Base-by-base conservation (phyloP, 2,797 vertebrate species). In the Chelonia mydas region DNA sequence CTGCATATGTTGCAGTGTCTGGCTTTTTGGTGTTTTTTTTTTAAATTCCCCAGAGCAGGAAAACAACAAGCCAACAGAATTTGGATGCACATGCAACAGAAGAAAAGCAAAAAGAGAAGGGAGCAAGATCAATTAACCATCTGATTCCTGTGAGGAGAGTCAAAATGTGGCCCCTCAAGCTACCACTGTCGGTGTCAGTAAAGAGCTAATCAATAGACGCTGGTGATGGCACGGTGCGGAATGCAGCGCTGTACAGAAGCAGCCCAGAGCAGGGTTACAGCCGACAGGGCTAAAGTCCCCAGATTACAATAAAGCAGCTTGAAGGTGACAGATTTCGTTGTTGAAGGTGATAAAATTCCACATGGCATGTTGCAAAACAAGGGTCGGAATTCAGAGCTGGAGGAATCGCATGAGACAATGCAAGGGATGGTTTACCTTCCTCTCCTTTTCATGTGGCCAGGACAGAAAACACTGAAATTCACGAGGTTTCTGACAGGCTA, bases 241-340 rank as follows among this genome's bases (percentile, higher is more conserved):
- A 57, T 2, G 72, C 31, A 2, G 80, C 0, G 5, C 74, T 57
- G 0, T 0, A 76, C 8, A 53, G 55, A 50, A 55, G 91, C 5
- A 87, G 90, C 88, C 83, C 77, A 11, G 90, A 6, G 1, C 86
- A 0, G 11, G 81, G 76, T 61, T 79, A 57, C 50, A 31, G 93
- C 49, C 1, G 81, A 53, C 84, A 47, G 81, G 93, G 83, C 21
- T 7, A 55, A 68, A 93, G 89, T 81, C 94, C 91, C 97, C 93
- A 85, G 93, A 87, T 96, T 89, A 87, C 93, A 96, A 92, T 89
- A 94, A 96, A 95, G 95, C 95, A 94, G 95, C 95, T 96, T 95
- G 95, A 97, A 97, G 97, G 97, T 97, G 97, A 97, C 96, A 95
- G 96, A 93, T 96, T 96, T 95, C 96, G 84, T 86, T 93, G 97